phyloP scores from a whole-genome alignment of 2,797 vertebrate genomes.

The Xiphorhynchus erythropygius region DNA sequence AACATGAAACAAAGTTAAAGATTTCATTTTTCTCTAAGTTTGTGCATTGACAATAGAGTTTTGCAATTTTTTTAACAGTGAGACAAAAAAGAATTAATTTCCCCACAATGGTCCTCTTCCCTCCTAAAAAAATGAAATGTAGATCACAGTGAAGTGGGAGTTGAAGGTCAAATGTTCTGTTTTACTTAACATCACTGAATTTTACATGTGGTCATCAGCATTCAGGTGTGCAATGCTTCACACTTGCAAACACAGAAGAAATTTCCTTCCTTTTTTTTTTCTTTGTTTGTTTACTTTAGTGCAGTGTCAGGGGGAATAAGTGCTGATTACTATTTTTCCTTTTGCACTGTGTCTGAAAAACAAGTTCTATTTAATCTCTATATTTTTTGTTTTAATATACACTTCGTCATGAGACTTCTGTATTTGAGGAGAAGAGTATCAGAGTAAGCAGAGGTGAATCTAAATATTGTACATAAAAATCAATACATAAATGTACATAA shows the following conservation, averaged over 20 bases:
- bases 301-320: neutral
- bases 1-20: neutral
- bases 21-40: constrained; percentile 8
- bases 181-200: neutral
- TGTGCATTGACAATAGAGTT: neutral
- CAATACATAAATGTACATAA: neutral
- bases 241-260: neutral
- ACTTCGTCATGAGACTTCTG: neutral
- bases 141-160: neutral
- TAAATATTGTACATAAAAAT: neutral
- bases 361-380: rapidly evolving
- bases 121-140: neutral
- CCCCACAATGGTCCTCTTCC: neutral
- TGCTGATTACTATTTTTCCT: neutral
- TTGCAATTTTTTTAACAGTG: neutral
- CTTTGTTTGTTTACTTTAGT: neutral
- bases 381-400: neutral
- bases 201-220: neutral
- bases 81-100: neutral
- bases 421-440: neutral
- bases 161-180: neutral
- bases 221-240: neutral
- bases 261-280: neutral
- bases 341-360: neutral
- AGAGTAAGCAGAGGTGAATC: neutral